Conservation (phyloP, 2,113 vertebrate genomes). For the Zingel zingel region DNA sequence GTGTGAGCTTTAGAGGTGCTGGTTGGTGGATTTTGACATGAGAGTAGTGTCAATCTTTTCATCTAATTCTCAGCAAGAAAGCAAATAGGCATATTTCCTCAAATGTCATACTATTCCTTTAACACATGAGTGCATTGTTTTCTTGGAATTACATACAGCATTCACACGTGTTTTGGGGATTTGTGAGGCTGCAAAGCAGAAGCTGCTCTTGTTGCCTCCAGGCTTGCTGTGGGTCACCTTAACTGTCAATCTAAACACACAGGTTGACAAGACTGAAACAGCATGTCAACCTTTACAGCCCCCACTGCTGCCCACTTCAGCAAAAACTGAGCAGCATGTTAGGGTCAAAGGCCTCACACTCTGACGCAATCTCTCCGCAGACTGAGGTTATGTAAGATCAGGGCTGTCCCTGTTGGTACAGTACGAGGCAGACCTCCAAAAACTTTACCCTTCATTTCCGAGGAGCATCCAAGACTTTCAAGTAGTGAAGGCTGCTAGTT, state of each 20-base stretch:
- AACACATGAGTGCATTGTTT: not conserved
- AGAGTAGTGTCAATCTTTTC: too few species aligned
- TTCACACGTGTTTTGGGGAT: not conserved
- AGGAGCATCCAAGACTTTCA: conserved; percentile 30
- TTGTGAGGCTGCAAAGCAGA: conserved; percentile 16
- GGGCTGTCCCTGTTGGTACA: conserved; percentile 32
- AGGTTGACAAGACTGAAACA: conserved; percentile 60
- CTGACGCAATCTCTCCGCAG: conserved; percentile 48
- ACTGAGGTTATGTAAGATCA: conserved; percentile 58
- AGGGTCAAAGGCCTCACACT: conserved; percentile 51
- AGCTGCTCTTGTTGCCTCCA: conserved; percentile 32
- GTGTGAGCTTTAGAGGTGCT: not conserved
- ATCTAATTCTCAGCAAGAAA: not conserved
- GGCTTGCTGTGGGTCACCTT: conserved; percentile 56
- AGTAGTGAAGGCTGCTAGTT: conserved; percentile 33
- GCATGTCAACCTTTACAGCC: conserved; percentile 42
- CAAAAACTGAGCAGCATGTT: conserved; percentile 51
- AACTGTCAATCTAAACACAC: conserved; percentile 32
- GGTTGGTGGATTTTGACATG: not conserved
- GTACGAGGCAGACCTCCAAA: conserved; percentile 48
- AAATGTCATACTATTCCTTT: conserved; percentile 12
- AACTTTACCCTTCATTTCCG: conserved; percentile 26
- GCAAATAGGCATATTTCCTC: too few species aligned
- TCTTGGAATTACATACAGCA: conserved; percentile 18
- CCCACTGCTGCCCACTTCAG: conserved; percentile 35